These are phyloP conservation scores for Calyptomena viridis DNA, from an alignment of 2,113 vertebrate species.

Conservation along the genomic window DNA sequence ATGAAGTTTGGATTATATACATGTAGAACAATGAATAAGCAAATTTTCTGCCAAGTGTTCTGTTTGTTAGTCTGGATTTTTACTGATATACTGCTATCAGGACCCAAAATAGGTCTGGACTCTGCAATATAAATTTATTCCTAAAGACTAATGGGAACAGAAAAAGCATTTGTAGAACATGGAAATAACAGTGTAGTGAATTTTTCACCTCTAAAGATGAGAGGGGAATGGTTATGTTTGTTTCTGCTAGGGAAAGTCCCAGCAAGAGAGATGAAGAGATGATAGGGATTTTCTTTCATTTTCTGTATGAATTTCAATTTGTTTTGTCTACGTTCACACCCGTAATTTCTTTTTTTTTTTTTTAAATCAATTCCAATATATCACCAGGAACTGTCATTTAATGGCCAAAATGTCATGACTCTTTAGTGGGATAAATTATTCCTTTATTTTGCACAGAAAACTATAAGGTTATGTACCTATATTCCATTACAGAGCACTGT, in stretches of 20 bases:
- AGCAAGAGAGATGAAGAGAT: background rate
- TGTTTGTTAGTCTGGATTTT: background rate
- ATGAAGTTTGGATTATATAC: background rate
- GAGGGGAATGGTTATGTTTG: background rate
- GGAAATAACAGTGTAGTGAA: background rate
- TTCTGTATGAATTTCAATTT: background rate
- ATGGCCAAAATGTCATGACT: background rate
- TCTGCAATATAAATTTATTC: background rate
- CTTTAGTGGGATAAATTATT: background rate
- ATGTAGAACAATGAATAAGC: background rate
- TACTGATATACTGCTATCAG: background rate
- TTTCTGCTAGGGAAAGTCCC: background rate
- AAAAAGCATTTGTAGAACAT: background rate
- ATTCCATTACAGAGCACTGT: background rate
- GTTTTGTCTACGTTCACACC: background rate
- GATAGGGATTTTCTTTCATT: background rate
- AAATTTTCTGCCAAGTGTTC: background rate
- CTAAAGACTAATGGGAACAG: background rate
- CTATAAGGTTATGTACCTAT: background rate
- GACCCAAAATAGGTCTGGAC: background rate
- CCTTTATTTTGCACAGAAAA: background rate
- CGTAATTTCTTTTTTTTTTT: background rate
- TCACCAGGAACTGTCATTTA: background rate
- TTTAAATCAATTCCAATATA: background rate
- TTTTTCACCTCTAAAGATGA: background rate